Base-by-base conservation (phyloP, 2,888 invertebrate genomes). In the Cacoxenus indagator region DNA sequence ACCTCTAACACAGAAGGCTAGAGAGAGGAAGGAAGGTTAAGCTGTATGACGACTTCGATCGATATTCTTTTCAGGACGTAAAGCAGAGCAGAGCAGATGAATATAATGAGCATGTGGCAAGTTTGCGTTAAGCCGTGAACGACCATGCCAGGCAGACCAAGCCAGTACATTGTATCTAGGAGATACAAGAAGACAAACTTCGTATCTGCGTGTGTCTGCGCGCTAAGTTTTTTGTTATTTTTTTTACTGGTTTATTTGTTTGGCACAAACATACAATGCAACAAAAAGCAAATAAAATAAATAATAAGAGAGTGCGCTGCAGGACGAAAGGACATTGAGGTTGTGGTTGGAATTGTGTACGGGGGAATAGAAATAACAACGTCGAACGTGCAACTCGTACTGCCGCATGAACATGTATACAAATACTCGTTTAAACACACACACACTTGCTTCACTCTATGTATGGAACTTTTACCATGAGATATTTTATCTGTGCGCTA, bases 31-130 rank as follows among this genome's bases (percentile, higher is more conserved):
- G 37, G 14, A 2, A 37, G 9, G 14, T 37, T 11, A 2, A 2
- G 1, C 1, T 37, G 37, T 37, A 37, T 1, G 5, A 46, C n/a
- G n/a, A 59, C 37, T 65, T 70, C 62, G 61, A 68, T 71, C 68
- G 65, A 72, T 71, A 68, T 69, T 69, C 64, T n/a, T n/a, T n/a
- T n/a, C n/a, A n/a, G n/a, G n/a, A n/a, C n/a, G n/a, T n/a, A n/a
- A n/a, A n/a, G n/a, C n/a, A n/a, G n/a, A n/a, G 54, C 62, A 64
- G 62, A 65, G 46, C 70, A 71, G 59, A 72, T 70, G 70, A 73
- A 71, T 66, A 55, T 70, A 67, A 71, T 67, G 70, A 69, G 67
- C 70, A 67, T 65, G 48, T 67, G 48, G 48, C 48, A 48, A 37
- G 14, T 8, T 37, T 37, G 37, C 37, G 17, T 19, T 48, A 11